Evolutionary conservation across 2,888 invertebrate species (phyloP), one percentile per base, ranked within the genome.

Genomic region (Temnothorax unifasciatus): DNA sequence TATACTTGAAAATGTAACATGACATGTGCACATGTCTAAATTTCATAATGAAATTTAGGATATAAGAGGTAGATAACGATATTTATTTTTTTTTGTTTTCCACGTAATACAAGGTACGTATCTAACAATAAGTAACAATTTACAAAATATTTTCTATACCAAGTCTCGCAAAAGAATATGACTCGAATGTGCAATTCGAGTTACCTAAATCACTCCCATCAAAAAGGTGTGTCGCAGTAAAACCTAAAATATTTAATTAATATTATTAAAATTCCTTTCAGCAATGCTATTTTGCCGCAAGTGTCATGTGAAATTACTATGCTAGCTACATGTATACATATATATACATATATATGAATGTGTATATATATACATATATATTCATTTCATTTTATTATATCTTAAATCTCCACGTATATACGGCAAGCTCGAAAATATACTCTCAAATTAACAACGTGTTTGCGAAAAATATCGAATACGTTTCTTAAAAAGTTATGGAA

Each of bases 21-120:
- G 5, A 13, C 29, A 6, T 25, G 3, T 68, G 11, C 4, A 29
- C 29, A 29, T 13, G 11, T 44, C 9, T 52, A 44, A 69, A 59
- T 73, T 66, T 66, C 9, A 4, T 59, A 59, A 34, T 71, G 47
- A 79, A 59, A 4, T 73, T 34, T 79, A 2, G 5, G 5, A 57
- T 29, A 15, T 21, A 57, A n/a, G 38, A 25, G 21, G 25, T 79
- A 79, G 21, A 44, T 81, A 81, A 81, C 44, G 5, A 79, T 59
- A 8, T 73, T 81, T 63, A 41, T 71, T 66, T 63, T 73, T 73
- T 59, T 76, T 82, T 68, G 15, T 13, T 83, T 83, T 64, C 18
- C 41, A 87, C 5, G 69, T 85, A 84, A 85, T 29, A 75, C 86
- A 86, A 69, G 84, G 83, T 83, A 86, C 82, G 74, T 74, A 88